These are phyloP conservation scores for Chaetops frenatus DNA, from an alignment of 2,113 vertebrate genomes.

Conservation along the genomic window DNA sequence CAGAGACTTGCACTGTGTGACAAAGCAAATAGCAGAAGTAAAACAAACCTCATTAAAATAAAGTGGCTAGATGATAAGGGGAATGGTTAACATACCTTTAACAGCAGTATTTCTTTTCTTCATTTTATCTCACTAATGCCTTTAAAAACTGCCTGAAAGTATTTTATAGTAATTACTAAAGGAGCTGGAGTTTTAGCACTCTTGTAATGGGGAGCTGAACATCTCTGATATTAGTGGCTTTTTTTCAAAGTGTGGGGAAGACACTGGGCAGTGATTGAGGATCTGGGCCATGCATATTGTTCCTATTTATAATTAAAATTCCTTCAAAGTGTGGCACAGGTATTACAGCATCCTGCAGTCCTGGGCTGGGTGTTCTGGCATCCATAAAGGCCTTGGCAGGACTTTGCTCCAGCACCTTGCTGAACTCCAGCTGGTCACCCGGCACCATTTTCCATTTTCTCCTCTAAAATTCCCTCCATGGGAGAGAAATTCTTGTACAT, in stretches of 20 bases:
- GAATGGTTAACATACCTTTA: not conserved
- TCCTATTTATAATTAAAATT: not conserved
- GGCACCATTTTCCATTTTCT: not conserved
- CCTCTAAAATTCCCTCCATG: not conserved
- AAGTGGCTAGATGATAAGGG: conserved; percentile 24
- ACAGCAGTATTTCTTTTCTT: not conserved
- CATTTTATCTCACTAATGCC: not conserved
- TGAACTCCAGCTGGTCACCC: not conserved
- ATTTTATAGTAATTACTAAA: not conserved
- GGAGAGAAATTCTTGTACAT: not conserved
- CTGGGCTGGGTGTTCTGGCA: not conserved
- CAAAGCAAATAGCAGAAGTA: conserved; percentile 26
- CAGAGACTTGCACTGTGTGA: not conserved
- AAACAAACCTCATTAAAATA: conserved; percentile 53
- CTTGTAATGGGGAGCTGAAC: not conserved
- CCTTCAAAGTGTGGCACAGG: not conserved
- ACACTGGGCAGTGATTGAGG: not conserved
- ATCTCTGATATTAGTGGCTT: not conserved
- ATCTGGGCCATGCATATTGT: not conserved
- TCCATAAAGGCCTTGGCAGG: rapidly evolving
- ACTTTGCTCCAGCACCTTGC: not conserved
- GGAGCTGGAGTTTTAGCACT: not conserved
- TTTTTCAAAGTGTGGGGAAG: not conserved
- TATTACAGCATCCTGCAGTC: not conserved
- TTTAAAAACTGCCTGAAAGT: conserved; percentile 1